Conservation (phyloP, 2,888 invertebrate genomes). For the Ophioninae sp. region DNA sequence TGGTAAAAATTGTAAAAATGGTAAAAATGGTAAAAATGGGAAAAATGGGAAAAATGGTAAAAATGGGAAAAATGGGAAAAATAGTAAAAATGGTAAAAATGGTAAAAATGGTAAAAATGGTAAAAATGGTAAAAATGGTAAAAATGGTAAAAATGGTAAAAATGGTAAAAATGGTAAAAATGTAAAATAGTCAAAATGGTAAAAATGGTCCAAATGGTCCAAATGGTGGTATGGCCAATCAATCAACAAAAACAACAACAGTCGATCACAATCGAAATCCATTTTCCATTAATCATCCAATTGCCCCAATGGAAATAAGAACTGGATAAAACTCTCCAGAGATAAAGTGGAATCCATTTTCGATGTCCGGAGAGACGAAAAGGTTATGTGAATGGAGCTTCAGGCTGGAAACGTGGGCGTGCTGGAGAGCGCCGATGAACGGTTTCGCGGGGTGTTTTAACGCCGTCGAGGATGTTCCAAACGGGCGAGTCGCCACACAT, state of each 20-base stretch:
- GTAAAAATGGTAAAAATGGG: too few relatives aligned
- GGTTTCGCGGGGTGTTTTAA: conserved; percentile 33
- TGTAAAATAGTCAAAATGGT: too few relatives aligned
- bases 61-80: too few relatives aligned
- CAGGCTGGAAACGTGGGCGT: conserved; percentile 23
- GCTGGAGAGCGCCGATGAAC: conserved; percentile 12
- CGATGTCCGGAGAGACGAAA: not conserved
- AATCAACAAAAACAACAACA: not conserved
- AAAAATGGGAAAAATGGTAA: too few relatives aligned
- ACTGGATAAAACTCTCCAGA: not conserved
- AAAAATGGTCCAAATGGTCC: too few relatives aligned
- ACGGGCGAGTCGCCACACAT: conserved; percentile 34
- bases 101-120: too few relatives aligned
- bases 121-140: too few relatives aligned
- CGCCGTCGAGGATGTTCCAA: conserved; percentile 21
- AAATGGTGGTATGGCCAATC: too few relatives aligned
- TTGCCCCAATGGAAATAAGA: not conserved
- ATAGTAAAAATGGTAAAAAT: too few relatives aligned
- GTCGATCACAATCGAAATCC: not conserved
- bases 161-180: too few relatives aligned
- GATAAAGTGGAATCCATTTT: not conserved
- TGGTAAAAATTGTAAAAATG: too few relatives aligned
- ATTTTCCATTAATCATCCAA: not conserved
- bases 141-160: too few relatives aligned
- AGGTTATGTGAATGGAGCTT: conserved; percentile 20